Evolutionary conservation across 2,797 vertebrate species (phyloP).

Genomic region (Iguana delicatissima): DNA sequence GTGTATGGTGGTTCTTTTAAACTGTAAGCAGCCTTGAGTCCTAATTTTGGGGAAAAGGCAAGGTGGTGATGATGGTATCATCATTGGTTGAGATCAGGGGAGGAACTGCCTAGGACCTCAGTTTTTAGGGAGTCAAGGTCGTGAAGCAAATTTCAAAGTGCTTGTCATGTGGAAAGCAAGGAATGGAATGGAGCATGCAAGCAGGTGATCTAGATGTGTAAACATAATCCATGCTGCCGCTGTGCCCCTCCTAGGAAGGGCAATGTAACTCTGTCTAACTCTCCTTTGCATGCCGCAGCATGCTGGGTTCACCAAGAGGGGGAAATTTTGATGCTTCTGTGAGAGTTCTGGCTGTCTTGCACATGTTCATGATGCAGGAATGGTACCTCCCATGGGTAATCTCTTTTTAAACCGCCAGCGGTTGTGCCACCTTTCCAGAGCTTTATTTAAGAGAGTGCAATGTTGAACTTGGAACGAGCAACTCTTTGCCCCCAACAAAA

Average conservation of each 20-base stretch:
- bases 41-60: too few relatives aligned
- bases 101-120: too few relatives aligned
- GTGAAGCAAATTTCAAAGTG: too few relatives aligned
- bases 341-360: too few relatives aligned
- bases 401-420: neutral
- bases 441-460: neutral
- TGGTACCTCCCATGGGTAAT: neutral
- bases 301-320: neutral
- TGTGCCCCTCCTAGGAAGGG: neutral
- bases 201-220: neutral
- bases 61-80: too few relatives aligned
- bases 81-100: too few relatives aligned
- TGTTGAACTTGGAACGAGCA: neutral
- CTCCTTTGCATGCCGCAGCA: fast-evolving
- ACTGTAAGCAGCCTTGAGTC: too few relatives aligned
- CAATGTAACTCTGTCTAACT: neutral
- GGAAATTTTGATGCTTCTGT: neutral
- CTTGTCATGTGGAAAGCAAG: neutral
- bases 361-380: neutral
- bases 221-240: neutral
- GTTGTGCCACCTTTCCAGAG: neutral
- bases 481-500: neutral
- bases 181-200: neutral
- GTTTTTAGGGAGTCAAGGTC: neutral
- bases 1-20: too few relatives aligned